A percentile compares a stretch with the other conserved stretches of the same genome.
Conservation (phyloP, 2,797 vertebrate species). For the Leptoclinus maculatus region DNA sequence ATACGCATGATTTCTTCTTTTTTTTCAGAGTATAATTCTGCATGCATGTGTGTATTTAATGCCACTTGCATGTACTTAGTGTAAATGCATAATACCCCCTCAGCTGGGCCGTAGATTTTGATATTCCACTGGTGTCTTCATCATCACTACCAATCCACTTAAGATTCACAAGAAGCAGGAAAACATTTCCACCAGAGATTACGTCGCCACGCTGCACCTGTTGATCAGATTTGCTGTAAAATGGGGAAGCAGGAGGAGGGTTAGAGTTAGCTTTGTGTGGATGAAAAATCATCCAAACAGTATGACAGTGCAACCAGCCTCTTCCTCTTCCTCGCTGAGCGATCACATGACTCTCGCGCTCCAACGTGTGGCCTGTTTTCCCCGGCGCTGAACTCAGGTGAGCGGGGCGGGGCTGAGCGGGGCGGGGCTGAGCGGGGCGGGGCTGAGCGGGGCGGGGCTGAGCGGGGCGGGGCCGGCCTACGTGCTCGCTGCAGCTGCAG, state of each 20-base stretch:
- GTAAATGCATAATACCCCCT: slow-evolving; percentile 49
- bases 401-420: no score
- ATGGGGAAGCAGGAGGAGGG: background rate
- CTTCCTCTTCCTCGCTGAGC: background rate
- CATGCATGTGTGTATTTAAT: slow-evolving; percentile 54
- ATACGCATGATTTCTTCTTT: slow-evolving; percentile 31
- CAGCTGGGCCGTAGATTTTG: slow-evolving; percentile 51
- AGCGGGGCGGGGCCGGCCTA: slow-evolving; percentile 28
- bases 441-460: no score
- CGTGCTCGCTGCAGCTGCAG: slow-evolving; percentile 43
- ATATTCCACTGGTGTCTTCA: slow-evolving; percentile 31
- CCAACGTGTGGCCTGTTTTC: slow-evolving; percentile 28
- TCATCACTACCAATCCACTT: slow-evolving; percentile 62
- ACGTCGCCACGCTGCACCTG: slow-evolving; percentile 31
- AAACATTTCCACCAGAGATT: slow-evolving; percentile 36
- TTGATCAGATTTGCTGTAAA: slow-evolving; percentile 31
- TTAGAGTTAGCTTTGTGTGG: background rate
- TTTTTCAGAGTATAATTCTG: slow-evolving; percentile 8
- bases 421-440: no score
- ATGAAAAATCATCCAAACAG: background rate
- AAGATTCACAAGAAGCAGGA: slow-evolving; percentile 28
- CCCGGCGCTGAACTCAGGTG: slow-evolving; percentile 32
- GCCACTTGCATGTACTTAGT: slow-evolving; percentile 51
- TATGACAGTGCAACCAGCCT: no score
- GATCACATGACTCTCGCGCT: background rate